Conservation (phyloP, 2,888 invertebrate genomes). For the Matsumyia berberina region DNA sequence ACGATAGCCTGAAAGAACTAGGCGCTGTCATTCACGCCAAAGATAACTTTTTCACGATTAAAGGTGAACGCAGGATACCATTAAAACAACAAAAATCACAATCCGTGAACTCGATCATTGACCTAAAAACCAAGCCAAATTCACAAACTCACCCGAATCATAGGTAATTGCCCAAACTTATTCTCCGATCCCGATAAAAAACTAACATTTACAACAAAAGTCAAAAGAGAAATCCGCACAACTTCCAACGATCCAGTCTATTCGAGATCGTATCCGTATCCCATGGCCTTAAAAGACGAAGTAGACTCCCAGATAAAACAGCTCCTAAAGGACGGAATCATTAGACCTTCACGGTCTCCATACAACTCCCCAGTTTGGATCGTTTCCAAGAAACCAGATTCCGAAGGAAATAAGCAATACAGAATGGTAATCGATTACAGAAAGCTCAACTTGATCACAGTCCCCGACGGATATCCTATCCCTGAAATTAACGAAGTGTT, state of each 20-base stretch:
- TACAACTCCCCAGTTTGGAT: background rate
- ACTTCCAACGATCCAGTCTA: background rate
- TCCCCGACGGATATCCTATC: background rate
- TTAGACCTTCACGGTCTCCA: background rate
- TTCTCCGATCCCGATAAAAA: too few relatives aligned
- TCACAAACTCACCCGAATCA: too few relatives aligned
- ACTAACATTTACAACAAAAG: too few relatives aligned
- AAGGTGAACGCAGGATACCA: too few relatives aligned
- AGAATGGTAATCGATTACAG: background rate
- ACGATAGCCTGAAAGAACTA: too few relatives aligned
- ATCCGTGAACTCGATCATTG: too few relatives aligned
- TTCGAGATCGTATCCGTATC: background rate
- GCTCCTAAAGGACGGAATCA: background rate
- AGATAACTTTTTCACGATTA: too few relatives aligned
- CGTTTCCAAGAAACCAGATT: background rate
- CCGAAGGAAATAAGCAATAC: background rate
- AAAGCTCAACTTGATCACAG: background rate
- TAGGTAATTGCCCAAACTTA: too few relatives aligned
- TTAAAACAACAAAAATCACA: too few relatives aligned
- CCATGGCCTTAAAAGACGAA: background rate
- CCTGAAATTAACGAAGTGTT: background rate
- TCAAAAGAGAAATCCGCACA: background rate
- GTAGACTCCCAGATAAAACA: background rate
- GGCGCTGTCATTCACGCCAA: too few relatives aligned
- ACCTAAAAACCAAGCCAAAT: too few relatives aligned